phyloP scores from a whole-genome alignment of 1,140 invertebrate genomes.

The Pseudobourletiella spinata region DNA sequence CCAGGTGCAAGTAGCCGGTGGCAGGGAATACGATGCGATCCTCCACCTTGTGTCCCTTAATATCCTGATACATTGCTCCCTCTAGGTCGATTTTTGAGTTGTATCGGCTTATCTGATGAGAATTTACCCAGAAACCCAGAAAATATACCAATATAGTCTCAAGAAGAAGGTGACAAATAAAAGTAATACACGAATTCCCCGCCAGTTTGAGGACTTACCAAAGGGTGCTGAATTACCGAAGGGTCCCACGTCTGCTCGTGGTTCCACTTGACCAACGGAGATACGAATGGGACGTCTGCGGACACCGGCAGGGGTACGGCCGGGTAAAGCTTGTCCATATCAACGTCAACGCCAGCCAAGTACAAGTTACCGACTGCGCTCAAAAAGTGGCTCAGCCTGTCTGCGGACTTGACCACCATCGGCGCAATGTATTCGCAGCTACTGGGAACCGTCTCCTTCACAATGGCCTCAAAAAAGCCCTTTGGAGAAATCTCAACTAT shows the following conservation, averaged over 20 bases:
- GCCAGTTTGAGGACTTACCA: too few species aligned
- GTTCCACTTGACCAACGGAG: slow-evolving; percentile 26
- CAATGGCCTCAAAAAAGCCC: slow-evolving; percentile 57
- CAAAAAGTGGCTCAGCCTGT: slow-evolving; percentile 61
- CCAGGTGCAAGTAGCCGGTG: slow-evolving; percentile 84
- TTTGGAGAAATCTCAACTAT: slow-evolving; percentile 77
- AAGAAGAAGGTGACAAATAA: too few species aligned
- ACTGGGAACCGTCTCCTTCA: slow-evolving; percentile 50
- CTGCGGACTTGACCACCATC: slow-evolving; percentile 61
- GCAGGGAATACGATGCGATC: slow-evolving; percentile 89
- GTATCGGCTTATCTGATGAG: too few species aligned
- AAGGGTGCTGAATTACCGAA: background rate
- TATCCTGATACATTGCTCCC: too few species aligned
- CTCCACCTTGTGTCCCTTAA: slow-evolving; percentile 86
- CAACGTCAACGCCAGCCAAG: slow-evolving; percentile 10
- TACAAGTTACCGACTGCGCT: slow-evolving; percentile 50
- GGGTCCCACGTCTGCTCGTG: slow-evolving; percentile 55
- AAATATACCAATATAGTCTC: too few species aligned
- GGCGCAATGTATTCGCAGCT: slow-evolving; percentile 58
- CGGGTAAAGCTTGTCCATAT: slow-evolving; percentile 15
- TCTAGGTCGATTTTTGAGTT: too few species aligned
- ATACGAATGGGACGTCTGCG: slow-evolving; percentile 6
- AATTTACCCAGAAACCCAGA: too few species aligned
- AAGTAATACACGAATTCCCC: too few species aligned
- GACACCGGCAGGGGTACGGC: slow-evolving; percentile 17